Evolutionary conservation across 2,113 vertebrate genomes (phyloP).

Genomic region (Aepyceros melampus): DNA sequence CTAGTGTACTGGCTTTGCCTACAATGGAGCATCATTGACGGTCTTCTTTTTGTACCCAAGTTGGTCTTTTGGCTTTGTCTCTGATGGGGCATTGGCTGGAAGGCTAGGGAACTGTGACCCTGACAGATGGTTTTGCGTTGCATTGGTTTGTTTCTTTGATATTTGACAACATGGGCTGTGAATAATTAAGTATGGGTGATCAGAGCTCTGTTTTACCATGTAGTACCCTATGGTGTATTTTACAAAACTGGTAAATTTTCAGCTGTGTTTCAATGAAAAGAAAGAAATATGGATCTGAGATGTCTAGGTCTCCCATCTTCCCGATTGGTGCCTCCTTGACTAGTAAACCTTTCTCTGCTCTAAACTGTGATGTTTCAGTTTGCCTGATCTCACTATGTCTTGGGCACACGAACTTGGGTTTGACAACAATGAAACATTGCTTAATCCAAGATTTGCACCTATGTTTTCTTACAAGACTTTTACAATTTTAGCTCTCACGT

Average conservation of each 20-base stretch:
- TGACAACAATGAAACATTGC: background rate
- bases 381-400: background rate
- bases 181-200: background rate
- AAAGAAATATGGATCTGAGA: background rate
- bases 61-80: background rate
- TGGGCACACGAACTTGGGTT: background rate
- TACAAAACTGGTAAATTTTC: background rate
- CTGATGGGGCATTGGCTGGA: background rate
- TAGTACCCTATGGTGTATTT: background rate
- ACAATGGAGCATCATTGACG: accelerated
- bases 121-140: background rate
- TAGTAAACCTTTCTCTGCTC: background rate
- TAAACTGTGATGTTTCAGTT: background rate
- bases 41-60: background rate
- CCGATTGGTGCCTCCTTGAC: accelerated
- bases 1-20: background rate
- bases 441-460: background rate
- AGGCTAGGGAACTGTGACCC: background rate
- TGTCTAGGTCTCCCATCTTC: background rate
- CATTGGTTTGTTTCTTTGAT: background rate
- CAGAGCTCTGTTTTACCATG: background rate
- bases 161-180: background rate
- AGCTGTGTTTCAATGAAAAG: background rate
- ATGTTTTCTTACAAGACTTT: background rate
- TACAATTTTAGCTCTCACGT: background rate